phyloP scores from a whole-genome alignment of 2,113 vertebrate species.

The Apteryx mantelli region DNA sequence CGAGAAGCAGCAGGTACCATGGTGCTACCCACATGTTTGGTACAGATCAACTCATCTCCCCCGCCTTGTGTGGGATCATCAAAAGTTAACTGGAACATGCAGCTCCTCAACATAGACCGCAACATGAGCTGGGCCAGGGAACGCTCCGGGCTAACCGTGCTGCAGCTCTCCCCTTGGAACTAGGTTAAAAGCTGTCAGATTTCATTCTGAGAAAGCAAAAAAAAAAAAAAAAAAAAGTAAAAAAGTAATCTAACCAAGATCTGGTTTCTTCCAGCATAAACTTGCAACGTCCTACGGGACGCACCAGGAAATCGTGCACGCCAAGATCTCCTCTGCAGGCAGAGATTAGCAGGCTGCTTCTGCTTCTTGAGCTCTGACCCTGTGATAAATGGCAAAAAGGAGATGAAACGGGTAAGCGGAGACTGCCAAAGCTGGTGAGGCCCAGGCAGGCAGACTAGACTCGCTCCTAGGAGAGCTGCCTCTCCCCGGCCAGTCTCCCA shows the following conservation, averaged over 20 bases:
- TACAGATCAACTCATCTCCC: slow-evolving; percentile 41
- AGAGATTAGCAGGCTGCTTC: neutral
- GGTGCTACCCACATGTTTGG: slow-evolving; percentile 43
- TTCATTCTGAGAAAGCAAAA: neutral
- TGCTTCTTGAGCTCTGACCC: neutral
- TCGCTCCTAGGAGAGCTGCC: too few species aligned
- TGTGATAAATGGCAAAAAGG: neutral
- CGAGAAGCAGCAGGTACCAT: slow-evolving; percentile 17
- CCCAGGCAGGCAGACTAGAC: neutral
- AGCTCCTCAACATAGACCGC: slow-evolving; percentile 22
- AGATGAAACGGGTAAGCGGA: neutral
- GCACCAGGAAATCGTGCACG: neutral
- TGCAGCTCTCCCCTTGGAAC: neutral
- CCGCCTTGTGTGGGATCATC: slow-evolving; percentile 14
- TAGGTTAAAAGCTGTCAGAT: neutral
- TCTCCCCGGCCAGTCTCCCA: neutral
- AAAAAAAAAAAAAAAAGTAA: too few species aligned
- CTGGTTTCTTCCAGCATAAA: neutral
- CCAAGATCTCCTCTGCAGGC: neutral
- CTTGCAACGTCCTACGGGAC: neutral
- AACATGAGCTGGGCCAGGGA: neutral
- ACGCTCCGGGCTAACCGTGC: neutral
- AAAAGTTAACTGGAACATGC: slow-evolving; percentile 61
- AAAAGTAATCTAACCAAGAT: neutral
- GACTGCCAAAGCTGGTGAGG: neutral